These are phyloP conservation scores for Noctua janthina DNA, from an alignment of 2,888 invertebrate species.

Conservation along the genomic window DNA sequence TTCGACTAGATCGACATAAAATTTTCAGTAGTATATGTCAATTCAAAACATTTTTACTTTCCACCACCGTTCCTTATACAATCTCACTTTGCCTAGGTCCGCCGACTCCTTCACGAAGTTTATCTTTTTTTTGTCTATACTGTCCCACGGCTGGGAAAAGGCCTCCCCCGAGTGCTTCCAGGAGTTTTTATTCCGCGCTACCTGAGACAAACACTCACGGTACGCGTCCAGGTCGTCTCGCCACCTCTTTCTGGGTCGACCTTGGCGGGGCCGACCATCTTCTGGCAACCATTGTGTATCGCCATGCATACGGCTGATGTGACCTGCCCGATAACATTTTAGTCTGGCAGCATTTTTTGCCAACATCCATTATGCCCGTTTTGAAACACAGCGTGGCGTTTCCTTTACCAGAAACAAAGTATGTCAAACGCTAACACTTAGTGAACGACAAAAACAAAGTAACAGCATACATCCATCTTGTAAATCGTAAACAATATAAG, in stretches of 20 bases:
- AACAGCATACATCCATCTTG: conserved; percentile 20
- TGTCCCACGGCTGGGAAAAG: background rate
- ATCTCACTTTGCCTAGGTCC: background rate
- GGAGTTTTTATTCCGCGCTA: background rate
- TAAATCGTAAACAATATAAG: conserved; percentile 41
- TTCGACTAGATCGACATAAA: background rate
- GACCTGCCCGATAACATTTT: background rate
- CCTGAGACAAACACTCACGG: background rate
- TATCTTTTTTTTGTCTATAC: background rate
- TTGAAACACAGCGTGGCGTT: no score
- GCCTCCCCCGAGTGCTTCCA: background rate
- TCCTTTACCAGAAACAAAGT: background rate
- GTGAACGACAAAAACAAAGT: conserved; percentile 7
- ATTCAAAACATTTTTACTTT: background rate
- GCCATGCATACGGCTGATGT: background rate
- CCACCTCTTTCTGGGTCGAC: background rate
- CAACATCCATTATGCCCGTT: background rate
- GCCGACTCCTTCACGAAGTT: background rate
- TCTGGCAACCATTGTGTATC: background rate
- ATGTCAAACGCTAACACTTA: background rate
- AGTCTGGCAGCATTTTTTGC: background rate
- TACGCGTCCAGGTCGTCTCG: background rate
- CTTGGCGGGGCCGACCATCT: background rate
- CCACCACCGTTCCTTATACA: background rate
- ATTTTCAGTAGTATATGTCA: background rate